Conservation (phyloP, 2,797 vertebrate species). For the Peromyscus nudipes region DNA sequence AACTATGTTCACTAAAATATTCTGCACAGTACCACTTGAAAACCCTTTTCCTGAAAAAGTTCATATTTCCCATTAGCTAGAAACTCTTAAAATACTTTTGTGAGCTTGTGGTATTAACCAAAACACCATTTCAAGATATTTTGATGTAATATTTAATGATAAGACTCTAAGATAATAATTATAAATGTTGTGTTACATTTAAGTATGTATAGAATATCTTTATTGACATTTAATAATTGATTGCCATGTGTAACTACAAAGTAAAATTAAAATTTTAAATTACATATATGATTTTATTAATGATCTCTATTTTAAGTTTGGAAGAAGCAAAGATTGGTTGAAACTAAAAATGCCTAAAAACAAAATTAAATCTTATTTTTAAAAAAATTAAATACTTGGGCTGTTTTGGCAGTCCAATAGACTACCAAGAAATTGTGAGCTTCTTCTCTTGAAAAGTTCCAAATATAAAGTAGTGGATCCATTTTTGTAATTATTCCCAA, state of each 20-base stretch:
- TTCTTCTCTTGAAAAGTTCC: not conserved
- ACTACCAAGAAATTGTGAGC: not conserved
- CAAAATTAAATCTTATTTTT: conserved; percentile 62
- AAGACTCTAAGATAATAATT: conserved; percentile 48
- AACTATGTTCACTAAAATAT: not conserved
- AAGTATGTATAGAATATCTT: conserved; percentile 50
- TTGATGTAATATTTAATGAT: conserved; percentile 66
- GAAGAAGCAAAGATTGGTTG: conserved; percentile 45
- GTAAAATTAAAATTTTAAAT: conserved; percentile 74
- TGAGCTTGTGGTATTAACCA: conserved; percentile 31
- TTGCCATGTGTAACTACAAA: conserved; percentile 59
- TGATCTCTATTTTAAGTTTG: conserved; percentile 58
- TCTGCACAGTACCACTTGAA: not conserved
- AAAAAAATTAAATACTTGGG: conserved; percentile 61
- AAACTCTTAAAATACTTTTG: conserved; percentile 36
- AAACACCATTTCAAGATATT: conserved; percentile 50
- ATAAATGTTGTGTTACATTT: conserved; percentile 50
- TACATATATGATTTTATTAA: conserved; percentile 44
- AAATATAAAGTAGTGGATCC: not conserved
- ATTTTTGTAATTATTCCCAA: not conserved
- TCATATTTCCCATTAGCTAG: conserved; percentile 37
- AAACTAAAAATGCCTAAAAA: conserved; percentile 70
- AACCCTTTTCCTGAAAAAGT: conserved; percentile 28
- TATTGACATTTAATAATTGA: conserved; percentile 68
- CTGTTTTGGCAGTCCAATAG: not conserved